Evolutionary conservation across 2,797 vertebrate species (phyloP).

Genomic region (Sebastes dallii): DNA sequence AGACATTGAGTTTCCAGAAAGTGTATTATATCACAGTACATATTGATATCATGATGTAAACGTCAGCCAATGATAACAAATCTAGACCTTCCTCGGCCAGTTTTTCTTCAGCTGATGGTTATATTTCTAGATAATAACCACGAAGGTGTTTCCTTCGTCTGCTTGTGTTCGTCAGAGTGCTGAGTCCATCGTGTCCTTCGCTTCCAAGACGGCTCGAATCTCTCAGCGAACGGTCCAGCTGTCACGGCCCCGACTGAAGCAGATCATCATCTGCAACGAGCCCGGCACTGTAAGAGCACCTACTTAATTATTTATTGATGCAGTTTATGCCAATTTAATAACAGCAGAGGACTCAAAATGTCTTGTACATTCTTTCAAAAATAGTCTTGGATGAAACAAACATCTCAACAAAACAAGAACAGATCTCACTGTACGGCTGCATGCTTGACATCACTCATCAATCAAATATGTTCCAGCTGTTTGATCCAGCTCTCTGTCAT

Average conservation of each 20-base stretch:
- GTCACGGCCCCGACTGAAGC: slow-evolving; percentile 76
- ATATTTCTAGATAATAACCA: neutral
- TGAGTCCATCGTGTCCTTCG: slow-evolving; percentile 55
- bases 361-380: neutral
- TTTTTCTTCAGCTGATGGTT: neutral
- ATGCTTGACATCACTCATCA: neutral
- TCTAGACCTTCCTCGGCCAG: neutral
- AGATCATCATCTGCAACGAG: slow-evolving; percentile 63
- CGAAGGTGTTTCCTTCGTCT: neutral
- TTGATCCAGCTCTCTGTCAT: neutral
- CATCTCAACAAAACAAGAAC: neutral
- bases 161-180: slow-evolving; percentile 28
- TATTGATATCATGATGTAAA: neutral
- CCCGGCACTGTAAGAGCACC: slow-evolving; percentile 73
- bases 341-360: neutral
- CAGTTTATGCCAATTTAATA: neutral
- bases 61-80: neutral
- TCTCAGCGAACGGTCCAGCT: slow-evolving; percentile 72
- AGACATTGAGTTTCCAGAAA: neutral
- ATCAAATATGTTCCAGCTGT: slow-evolving; percentile 12
- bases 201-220: slow-evolving; percentile 36
- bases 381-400: neutral
- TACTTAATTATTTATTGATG: neutral
- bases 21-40: too few species aligned
- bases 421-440: neutral